Evolutionary conservation across 37 sponge, comb jelly and placozoan genomes (phyloP).

Genomic region (Eunapius fragilis): DNA sequence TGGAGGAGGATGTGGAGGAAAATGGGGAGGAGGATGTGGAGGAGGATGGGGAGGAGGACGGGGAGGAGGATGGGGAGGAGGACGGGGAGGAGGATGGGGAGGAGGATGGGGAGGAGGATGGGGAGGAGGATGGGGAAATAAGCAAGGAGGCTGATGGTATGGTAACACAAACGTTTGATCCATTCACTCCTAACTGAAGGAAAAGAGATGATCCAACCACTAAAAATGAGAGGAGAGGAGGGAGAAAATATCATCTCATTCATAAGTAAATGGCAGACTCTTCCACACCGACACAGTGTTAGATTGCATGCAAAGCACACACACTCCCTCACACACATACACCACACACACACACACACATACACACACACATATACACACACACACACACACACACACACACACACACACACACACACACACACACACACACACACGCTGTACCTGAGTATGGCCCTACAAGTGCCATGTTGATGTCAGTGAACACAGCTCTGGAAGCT

Average conservation of each 20-base stretch:
- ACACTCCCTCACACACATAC: no score
- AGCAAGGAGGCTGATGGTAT: background rate
- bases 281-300: no score
- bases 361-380: conserved; percentile 7
- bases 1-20: background rate
- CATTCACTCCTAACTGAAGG: background rate
- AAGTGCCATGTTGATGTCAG: conserved; percentile 75
- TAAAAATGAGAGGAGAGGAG: background rate
- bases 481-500: conserved; percentile 38
- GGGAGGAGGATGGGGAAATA: background rate
- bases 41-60: no score
- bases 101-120: background rate
- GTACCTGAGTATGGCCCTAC: conserved; percentile 57
- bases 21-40: background rate
- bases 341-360: no score
- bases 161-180: background rate
- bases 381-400: background rate
- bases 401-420: background rate
- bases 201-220: background rate
- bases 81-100: background rate
- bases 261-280: no score
- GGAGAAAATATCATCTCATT: no score
- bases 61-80: no score
- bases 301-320: no score
- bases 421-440: background rate